Evolutionary conservation across 2,888 invertebrate species (phyloP).

Genomic region (Drosophila ustulata): DNA sequence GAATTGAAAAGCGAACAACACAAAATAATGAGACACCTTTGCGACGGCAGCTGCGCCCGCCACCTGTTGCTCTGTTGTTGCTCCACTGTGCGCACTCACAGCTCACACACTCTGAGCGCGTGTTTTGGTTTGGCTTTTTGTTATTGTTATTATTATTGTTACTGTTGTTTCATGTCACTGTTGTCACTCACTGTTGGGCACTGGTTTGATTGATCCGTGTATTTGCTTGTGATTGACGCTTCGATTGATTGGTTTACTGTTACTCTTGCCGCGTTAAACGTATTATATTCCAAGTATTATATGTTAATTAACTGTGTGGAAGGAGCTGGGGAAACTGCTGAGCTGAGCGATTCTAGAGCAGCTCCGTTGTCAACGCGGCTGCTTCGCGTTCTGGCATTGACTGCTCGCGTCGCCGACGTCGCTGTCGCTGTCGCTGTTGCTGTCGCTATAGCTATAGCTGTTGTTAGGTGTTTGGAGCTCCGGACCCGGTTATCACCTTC

Average conservation of each 20-base stretch:
- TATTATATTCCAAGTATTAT: conserved; percentile 3
- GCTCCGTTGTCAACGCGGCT: conserved; percentile 73
- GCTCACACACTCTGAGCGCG: conserved; percentile 55
- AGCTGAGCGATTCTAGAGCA: conserved; percentile 57
- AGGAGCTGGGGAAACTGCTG: conserved; percentile 3
- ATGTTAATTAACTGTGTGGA: conserved; percentile 25
- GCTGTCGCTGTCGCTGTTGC: conserved; percentile 10
- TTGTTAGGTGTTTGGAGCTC: conserved; percentile 43
- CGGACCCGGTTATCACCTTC: conserved; percentile 59
- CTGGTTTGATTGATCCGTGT: conserved; percentile 16
- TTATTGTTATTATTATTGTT: conserved; percentile 16
- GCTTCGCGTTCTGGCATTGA: conserved; percentile 76
- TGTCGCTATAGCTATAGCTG: conserved; percentile 6
- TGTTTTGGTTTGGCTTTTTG: conserved; percentile 40
- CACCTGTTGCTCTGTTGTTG: conserved; percentile 34
- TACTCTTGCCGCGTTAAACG: conserved; percentile 14
- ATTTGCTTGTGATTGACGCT: conserved; percentile 35
- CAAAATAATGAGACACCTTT: conserved; percentile 5
- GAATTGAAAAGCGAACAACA: conserved; percentile 3
- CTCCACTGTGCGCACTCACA: conserved; percentile 4
- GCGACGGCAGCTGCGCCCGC: conserved; percentile 9
- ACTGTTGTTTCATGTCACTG: conserved; percentile 23
- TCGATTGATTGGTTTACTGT: conserved; percentile 29
- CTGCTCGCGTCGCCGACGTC: conserved; percentile 52
- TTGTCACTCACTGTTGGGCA: conserved; percentile 25